Percentiles rank a stretch among this genome's conserved stretches.
Evolutionary conservation across 23 tunicate genomes (phyloP).

Genomic region (Styela clava): DNA sequence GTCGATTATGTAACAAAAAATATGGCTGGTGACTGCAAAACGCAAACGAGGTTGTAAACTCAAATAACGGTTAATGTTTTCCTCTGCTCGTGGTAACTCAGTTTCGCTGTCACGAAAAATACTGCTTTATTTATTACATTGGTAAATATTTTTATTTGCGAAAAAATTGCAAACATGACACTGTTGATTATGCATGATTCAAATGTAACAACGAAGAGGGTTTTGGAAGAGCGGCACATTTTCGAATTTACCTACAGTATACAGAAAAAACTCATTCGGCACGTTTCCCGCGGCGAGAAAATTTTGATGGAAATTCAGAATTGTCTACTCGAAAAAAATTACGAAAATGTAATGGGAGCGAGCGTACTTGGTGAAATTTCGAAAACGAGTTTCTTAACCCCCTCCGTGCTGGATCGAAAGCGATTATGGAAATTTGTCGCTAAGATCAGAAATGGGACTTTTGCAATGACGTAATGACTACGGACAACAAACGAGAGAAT

Average conservation of each 20-base stretch:
- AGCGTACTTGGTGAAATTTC: not conserved
- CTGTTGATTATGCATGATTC: too few relatives aligned
- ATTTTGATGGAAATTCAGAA: conserved; percentile 9
- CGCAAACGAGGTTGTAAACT: too few relatives aligned
- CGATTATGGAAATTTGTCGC: not conserved
- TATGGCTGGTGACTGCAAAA: too few relatives aligned
- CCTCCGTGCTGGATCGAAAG: not conserved
- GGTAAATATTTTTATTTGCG: too few relatives aligned
- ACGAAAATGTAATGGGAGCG: not conserved
- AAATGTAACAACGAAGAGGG: too few relatives aligned
- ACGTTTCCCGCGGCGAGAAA: conserved; percentile 16
- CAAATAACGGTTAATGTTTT: too few relatives aligned
- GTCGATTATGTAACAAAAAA: not conserved
- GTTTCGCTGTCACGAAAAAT: too few relatives aligned
- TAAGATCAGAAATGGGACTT: not conserved
- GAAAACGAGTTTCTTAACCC: not conserved
- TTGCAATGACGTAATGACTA: not conserved
- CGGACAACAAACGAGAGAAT: not conserved
- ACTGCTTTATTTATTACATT: too few relatives aligned
- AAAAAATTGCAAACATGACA: too few relatives aligned
- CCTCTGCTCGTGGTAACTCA: too few relatives aligned
- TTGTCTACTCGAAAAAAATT: conserved; percentile 9
- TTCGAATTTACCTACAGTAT: too few relatives aligned
- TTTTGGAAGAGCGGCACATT: too few relatives aligned
- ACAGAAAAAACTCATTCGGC: not conserved